Evolutionary conservation across 2,113 vertebrate species (phyloP), one percentile per base, ranked within the genome.

Genomic region (Noctilio leporinus): DNA sequence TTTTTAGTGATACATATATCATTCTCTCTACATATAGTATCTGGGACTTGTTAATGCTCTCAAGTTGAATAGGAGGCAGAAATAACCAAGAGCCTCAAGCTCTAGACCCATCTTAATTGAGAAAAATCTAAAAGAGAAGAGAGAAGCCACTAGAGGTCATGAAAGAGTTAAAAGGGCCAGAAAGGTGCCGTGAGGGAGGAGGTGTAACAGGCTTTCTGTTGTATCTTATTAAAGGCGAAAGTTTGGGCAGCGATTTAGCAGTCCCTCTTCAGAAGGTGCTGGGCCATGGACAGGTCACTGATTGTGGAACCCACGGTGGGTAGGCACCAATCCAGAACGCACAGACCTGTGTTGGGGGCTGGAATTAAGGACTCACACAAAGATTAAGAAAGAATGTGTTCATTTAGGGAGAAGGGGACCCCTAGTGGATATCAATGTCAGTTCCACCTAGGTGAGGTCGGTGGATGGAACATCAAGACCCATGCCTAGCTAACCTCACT

Each of bases 181-280:
- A 2, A 5, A 24, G 40, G 5, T 38, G 11, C 14, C 49, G 24
- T 10, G 28, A 40, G 5, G n/a, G 51, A 73, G 28, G 7, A 28
- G 9, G 4, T 40, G 3, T 14, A 15, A 30, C 0, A n/a, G 49
- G 28, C 2, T 69, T 4, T 22, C 30, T 22, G 5, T 9, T 45
- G 22, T 38, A 22, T 33, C 73, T 28, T 64, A 14, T 22, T 43
- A 40, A 30, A 45, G 20, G 28, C 28, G 20, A 40, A 45, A 53
- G 47, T 1, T 22, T 22, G 14, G 72, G 30, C 38, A 55, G 5
- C 7, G 11, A 14, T 85, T 33, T 24, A 78, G 12, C 5, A 7
- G 33, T 20, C 33, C 16, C 0, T 35, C 24, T 53, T 75, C 10
- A 67, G 38, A 38, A 67, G 4, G 33, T 16, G 17, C 8, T 11